phyloP scores from a whole-genome alignment of 2,888 invertebrate species.

The Drosophila putrida region DNA sequence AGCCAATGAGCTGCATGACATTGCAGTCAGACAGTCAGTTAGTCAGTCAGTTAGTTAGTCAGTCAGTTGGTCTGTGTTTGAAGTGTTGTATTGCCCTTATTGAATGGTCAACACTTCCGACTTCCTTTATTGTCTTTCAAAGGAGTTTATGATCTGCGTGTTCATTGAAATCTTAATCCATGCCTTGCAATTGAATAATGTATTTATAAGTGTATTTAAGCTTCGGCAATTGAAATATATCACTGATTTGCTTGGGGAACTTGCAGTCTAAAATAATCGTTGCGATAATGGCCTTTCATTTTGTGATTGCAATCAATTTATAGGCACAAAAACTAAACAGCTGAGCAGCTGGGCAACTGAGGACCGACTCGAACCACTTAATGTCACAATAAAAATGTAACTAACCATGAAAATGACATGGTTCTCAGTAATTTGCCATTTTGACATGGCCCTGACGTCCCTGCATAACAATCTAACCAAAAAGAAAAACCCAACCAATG shows the following conservation, averaged over 20 bases:
- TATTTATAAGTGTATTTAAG: neutral
- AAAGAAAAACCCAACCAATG: conserved; percentile 16
- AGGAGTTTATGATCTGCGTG: neutral
- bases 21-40: conserved; percentile 44
- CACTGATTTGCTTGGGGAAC: neutral
- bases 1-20: conserved; percentile 60
- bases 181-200: neutral
- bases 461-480: conserved; percentile 52
- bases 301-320: conserved; percentile 75
- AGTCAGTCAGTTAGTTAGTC: conserved; percentile 12
- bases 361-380: conserved; percentile 69
- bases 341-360: conserved; percentile 33
- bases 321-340: conserved; percentile 51
- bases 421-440: conserved; percentile 78
- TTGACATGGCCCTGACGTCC: conserved; percentile 62
- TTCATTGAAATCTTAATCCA: neutral
- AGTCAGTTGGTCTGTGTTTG: conserved; percentile 33
- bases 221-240: conserved; percentile 5
- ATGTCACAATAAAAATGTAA: conserved; percentile 82
- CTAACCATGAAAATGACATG: conserved; percentile 83
- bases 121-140: conserved; percentile 21
- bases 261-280: conserved; percentile 21
- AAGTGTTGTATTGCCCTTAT: conserved; percentile 57
- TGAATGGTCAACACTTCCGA: conserved; percentile 54
- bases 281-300: conserved; percentile 53